Evolutionary conservation across 2,113 vertebrate species (phyloP), one percentile per base, ranked within the genome.

Genomic region (Tricholaema leucomelas): DNA sequence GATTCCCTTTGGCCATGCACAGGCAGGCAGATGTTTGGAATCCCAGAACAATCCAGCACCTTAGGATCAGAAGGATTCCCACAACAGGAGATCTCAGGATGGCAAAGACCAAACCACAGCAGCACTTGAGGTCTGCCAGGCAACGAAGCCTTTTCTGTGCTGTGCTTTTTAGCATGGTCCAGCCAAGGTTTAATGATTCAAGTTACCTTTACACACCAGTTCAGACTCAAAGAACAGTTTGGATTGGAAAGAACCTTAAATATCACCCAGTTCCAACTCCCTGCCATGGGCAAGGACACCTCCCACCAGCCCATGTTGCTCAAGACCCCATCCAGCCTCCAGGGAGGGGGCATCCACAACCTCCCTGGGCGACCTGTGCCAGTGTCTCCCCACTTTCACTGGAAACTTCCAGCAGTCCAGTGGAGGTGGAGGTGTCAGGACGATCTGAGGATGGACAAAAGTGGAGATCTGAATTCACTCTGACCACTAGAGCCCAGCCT

Each of bases 111-210:
- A 3, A 12, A 31, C 24, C 8, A 23, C 31, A 15, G 19, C 30
- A 25, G 7, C 8, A 2, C 9, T 10, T 4, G 33, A 30, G 40
- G 6, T 38, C 46, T 48, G 58, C 19, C 82, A 3, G 58, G 52
- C 42, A 54, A 30, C 2, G 5, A 19, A 59, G 30, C 38, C 2
- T 19, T 46, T 40, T 61, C 79, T 6, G 10, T 0, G 0, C 35
- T 30, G 13, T 30, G 23, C 28, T 19, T 71, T 15, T 66, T 27
- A 24, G 4, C 18, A 66, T 12, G 24, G 7, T 4, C 35, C 72
- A 81, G 52, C 25, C 42, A 2, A 6, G 11, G 24, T 38, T 81
- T 30, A 73, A 91, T n/a, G 28, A 61, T 48, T 59, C 11, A 9
- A 35, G 19, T 4, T 58, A 76, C 9, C 56, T 30, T 6, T 58